Evolutionary conservation across 1,140 invertebrate species (phyloP), one percentile per base, ranked within the genome.

Genomic region (Sogatella furcifera): DNA sequence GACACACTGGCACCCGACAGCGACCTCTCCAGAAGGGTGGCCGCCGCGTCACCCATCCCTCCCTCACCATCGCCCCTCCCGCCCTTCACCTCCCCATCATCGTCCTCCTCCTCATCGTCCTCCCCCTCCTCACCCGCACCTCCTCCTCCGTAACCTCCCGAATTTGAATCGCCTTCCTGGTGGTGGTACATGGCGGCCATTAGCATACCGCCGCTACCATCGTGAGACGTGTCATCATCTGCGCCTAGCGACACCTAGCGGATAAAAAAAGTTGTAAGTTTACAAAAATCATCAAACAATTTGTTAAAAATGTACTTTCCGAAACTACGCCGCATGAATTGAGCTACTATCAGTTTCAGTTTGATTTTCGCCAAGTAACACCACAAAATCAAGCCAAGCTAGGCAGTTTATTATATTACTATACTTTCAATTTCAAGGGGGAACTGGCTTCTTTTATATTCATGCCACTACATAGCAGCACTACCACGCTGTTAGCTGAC

Each of bases 21-120:
- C 14, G 55, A 58, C 17, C 61, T 28, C 41, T 63, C 62, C 38
- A 63, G 52, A 38, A 63, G 43, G 10, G 62, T 63, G 5, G 57
- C 38, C 2, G 38, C 34, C 2, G 22, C 8, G 17, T 56, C 55
- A 31, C 58, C 56, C 24, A 44, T 56, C 46, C 49, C 52, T n/a
- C 46, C 54, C n/a, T 64, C 24, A 21, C 60, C 58, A 0, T 14
- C 59, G 1, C 13, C 52, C 14, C 52, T 38, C 24, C 55, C 59
- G n/a, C 58, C 17, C 46, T 52, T 56, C 11, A 49, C 54, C 55
- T 61, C 62, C 8, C 44, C 62, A 22, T 63, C 62, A 41, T 64
- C 62, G 9, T 64, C 62, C 2, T 52, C 52, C 14, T 31, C 44
- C 14, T 63, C 62, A 2, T 44, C 22, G 2, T 49, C 24, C 38